Evolutionary conservation across 1,140 invertebrate genomes (phyloP), one percentile per base, ranked within the genome.

Genomic region (Musca domestica): DNA sequence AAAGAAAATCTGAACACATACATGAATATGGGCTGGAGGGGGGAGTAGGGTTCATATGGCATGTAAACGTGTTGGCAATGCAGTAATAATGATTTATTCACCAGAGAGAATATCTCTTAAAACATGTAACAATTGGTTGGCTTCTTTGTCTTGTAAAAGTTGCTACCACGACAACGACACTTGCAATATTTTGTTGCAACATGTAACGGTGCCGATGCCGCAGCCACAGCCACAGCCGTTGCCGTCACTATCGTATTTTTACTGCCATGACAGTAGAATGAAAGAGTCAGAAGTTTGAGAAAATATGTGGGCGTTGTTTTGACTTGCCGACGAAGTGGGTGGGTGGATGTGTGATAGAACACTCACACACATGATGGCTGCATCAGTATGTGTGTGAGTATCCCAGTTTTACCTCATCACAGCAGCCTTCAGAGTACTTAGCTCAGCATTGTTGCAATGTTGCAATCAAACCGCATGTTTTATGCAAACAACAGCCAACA

Each of bases 61-160:
- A n/a, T 61, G 3, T 61, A 14, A 15, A 10, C 5, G 14, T 22
- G 9, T 20, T 34, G 15, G 56, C 20, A 41, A 61, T 61, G 56
- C 27, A 61, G 27, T 41, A 34, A 41, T 34, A 61, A 61, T 61
- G 34, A 61, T 61, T 61, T 34, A 61, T 61, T 61, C 56, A 61
- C 17, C 17, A 34, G 52, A 27, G 19, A 20, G 22, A 56, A 56
- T 14, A 27, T 56, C 22, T n/a, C 10, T 41, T 12, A 41, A 41
- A 41, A 41, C 34, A 41, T 41, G 34, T 41, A 41, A 41, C 34
- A 41, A 41, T 41, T 41, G 34, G 34, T 12, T 41, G 34, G 34
- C 34, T 41, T 41, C 34, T 7, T 41, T 41, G 34, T 41, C 34
- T 12, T 3, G 27, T 30, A 30, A 3, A 30, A 30, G 27, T 30